These are phyloP conservation scores for Symphodus melops DNA, from an alignment of 2,113 vertebrate genomes.

Conservation along the genomic window DNA sequence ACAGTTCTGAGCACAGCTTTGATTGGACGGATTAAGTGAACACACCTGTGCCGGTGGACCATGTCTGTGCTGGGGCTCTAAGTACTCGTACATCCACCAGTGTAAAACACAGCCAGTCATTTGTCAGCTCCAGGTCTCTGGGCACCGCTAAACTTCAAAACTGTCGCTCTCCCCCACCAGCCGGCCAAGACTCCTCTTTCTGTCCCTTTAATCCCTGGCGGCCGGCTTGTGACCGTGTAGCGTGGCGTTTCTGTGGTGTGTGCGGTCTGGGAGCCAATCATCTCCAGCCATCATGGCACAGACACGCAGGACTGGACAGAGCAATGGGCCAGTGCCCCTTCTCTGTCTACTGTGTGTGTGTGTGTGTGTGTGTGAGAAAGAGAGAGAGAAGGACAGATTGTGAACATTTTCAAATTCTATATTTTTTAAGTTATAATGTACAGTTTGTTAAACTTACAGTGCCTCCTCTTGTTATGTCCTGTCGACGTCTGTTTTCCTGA, in stretches of 20 bases:
- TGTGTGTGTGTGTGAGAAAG: slow-evolving; percentile 14
- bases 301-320: slow-evolving; percentile 81
- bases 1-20: slow-evolving; percentile 8
- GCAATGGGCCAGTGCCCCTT: slow-evolving; percentile 74
- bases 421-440: not conserved
- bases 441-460: slow-evolving; percentile 7
- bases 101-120: slow-evolving; percentile 49
- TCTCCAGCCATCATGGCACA: slow-evolving; percentile 81
- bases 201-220: slow-evolving; percentile 77
- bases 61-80: slow-evolving; percentile 16
- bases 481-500: slow-evolving; percentile 23
- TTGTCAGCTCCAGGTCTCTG: slow-evolving; percentile 52
- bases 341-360: slow-evolving; percentile 39
- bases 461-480: not conserved
- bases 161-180: slow-evolving; percentile 36
- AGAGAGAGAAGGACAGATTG: not conserved
- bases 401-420: no score
- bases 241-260: slow-evolving; percentile 70
- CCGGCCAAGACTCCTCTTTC: slow-evolving; percentile 64
- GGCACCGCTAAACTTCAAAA: slow-evolving; percentile 57
- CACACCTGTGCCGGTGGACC: slow-evolving; percentile 30
- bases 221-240: slow-evolving; percentile 76
- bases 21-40: slow-evolving; percentile 35
- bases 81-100: slow-evolving; percentile 28
- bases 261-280: slow-evolving; percentile 77